Percentiles rank a stretch among this genome's conserved stretches.
Evolutionary conservation across 2,113 vertebrate genomes (phyloP).

Genomic region (Echinops telfairi): DNA sequence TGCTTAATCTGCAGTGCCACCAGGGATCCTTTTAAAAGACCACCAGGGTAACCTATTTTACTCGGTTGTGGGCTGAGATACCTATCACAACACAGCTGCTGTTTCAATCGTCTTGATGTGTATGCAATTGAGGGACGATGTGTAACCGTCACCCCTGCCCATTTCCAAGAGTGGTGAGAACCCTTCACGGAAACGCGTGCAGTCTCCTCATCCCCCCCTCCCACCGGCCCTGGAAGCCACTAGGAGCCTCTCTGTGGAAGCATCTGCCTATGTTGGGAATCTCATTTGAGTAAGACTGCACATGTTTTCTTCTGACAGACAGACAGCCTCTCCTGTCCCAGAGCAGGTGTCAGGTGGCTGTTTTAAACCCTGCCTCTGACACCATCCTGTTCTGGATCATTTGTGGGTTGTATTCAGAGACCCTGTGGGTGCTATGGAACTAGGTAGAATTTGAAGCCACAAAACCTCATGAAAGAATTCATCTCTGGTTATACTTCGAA

Average conservation of each 20-base stretch:
- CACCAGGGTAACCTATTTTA: too few species aligned
- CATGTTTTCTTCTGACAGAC: not conserved
- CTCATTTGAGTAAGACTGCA: not conserved
- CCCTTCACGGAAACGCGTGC: not conserved
- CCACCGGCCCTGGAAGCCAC: not conserved
- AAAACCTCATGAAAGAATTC: not conserved
- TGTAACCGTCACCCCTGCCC: not conserved
- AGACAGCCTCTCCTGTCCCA: not conserved
- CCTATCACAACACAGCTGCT: too few species aligned
- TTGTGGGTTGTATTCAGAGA: too few species aligned
- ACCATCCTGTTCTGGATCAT: too few species aligned
- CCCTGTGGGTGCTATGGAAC: too few species aligned
- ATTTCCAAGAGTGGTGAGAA: not conserved
- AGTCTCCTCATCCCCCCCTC: not conserved
- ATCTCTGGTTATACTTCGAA: not conserved
- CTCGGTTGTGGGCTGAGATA: too few species aligned
- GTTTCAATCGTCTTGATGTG: too few species aligned
- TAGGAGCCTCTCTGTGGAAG: not conserved
- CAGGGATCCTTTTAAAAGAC: too few species aligned
- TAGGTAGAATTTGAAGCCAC: too few species aligned
- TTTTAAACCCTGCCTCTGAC: not conserved
- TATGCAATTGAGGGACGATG: not conserved
- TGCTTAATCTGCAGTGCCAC: too few species aligned
- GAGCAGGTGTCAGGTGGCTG: not conserved
- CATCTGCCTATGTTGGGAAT: not conserved